A percentile compares a stretch with the other conserved stretches of the same genome.
These are phyloP conservation scores for Irena cyanogastra DNA, from an alignment of 2,113 vertebrate species.

Conservation along the genomic window DNA sequence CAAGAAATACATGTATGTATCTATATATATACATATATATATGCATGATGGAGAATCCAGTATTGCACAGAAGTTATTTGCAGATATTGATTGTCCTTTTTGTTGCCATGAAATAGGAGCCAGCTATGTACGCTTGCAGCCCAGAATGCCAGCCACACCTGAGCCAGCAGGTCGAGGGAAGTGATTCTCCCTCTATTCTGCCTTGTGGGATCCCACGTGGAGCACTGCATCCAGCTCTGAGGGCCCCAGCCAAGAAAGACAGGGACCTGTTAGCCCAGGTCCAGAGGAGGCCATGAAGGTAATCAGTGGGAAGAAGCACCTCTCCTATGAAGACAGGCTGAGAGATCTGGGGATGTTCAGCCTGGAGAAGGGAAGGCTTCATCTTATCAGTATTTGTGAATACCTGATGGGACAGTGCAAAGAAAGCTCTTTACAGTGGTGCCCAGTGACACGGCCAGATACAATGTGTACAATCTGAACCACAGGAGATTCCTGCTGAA, in stretches of 20 bases:
- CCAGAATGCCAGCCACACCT: not conserved
- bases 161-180: not conserved
- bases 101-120: not conserved
- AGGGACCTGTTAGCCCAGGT: not conserved
- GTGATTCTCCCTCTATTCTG: not conserved
- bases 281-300: not conserved
- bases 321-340: not conserved
- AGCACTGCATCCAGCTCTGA: not conserved
- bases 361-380: not conserved
- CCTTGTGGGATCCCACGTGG: not conserved
- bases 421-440: not conserved
- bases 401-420: not conserved
- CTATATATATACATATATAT: too few species aligned
- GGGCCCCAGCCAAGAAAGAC: not conserved
- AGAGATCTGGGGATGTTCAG: not conserved
- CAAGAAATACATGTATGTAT: not conserved
- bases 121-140: not conserved
- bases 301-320: not conserved
- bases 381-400: not conserved
- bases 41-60: not conserved
- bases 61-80: not conserved
- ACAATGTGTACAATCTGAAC: not conserved
- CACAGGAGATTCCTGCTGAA: not conserved
- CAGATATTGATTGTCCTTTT: not conserved
- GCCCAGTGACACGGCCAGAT: not conserved